Evolutionary conservation across 2,888 invertebrate species (phyloP).

Genomic region (Petrolisthes manimaculis): DNA sequence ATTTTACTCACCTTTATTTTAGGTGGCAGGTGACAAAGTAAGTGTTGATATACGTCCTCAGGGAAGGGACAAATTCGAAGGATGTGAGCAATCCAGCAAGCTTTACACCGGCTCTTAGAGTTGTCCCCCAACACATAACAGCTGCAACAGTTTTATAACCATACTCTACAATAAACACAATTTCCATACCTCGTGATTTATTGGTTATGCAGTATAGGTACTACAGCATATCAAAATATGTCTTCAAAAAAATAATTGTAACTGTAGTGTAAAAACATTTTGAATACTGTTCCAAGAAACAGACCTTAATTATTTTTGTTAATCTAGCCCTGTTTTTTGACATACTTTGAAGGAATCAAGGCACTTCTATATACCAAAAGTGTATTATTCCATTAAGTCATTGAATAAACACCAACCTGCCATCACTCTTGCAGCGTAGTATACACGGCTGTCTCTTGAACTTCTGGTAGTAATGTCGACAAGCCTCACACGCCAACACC

Average conservation of each 20-base stretch:
- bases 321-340: no score
- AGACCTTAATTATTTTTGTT: no score
- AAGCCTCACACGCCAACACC: constrained; percentile 57
- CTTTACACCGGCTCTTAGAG: constrained; percentile 52
- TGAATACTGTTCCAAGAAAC: no score
- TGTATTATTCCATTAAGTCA: neutral
- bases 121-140: constrained; percentile 51
- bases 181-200: neutral
- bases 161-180: neutral
- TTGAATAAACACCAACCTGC: constrained; percentile 40
- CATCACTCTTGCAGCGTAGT: constrained; percentile 43
- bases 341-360: no score
- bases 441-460: constrained; percentile 52
- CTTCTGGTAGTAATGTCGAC: constrained; percentile 60
- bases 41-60: constrained; percentile 33
- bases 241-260: no score
- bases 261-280: no score
- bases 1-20: constrained; percentile 35
- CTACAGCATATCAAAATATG: no score
- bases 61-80: constrained; percentile 50
- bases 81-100: constrained; percentile 60
- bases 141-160: constrained; percentile 25
- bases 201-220: no score
- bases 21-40: constrained; percentile 42
- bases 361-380: neutral